Base-by-base conservation (phyloP, 2,888 invertebrate genomes). In the Sphaerophoria taeniata region DNA sequence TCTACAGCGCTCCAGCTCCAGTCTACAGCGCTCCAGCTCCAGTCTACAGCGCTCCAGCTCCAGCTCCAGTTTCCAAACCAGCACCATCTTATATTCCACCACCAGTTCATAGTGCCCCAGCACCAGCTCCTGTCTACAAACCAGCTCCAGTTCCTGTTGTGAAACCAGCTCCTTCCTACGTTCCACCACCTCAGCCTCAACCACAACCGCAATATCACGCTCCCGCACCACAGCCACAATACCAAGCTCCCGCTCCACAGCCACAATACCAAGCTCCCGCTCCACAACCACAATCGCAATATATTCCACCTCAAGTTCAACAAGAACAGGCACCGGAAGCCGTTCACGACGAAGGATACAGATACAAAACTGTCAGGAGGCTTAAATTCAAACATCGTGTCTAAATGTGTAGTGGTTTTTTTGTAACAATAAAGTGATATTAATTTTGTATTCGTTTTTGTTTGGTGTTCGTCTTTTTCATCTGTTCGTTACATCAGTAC, bases 351-450 rank as follows among this genome's bases (percentile, higher is more conserved):
- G 76, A 80, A 9, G 85, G 85, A 70, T 85, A 85, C 73, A 73
- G 53, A 63, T 85, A 85, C 67, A 81, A 77, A 53, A 81, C 81
- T 39, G 81, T 81, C 9, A 72, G 53, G 34, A 76, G 51, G 65
- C 61, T 77, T 16, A 76, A 70, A 65, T 77, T 70, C 70, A 76
- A 70, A 33, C 16, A 80, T 14, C 84, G 84, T 56, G 58, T 33
- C 16, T 84, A 76, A 69, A 14, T 39, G 33, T 69, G n/a, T 6
- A 31, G 6, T n/a, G 12, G 3, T 14, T 9, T 63, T 55, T 45
- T 49, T 43, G 3, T 0, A 31, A 16, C 24, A 80, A 80, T 76
- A 56, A 76, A 80, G 75, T 80, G 69, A 69, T 75, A 58, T 56
- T 33, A 1, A 53, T 12, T 39, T 7, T 53, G 24, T 39, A 51